Evolutionary conservation across 2,113 vertebrate genomes (phyloP).

Genomic region (Ceratotherium simum): DNA sequence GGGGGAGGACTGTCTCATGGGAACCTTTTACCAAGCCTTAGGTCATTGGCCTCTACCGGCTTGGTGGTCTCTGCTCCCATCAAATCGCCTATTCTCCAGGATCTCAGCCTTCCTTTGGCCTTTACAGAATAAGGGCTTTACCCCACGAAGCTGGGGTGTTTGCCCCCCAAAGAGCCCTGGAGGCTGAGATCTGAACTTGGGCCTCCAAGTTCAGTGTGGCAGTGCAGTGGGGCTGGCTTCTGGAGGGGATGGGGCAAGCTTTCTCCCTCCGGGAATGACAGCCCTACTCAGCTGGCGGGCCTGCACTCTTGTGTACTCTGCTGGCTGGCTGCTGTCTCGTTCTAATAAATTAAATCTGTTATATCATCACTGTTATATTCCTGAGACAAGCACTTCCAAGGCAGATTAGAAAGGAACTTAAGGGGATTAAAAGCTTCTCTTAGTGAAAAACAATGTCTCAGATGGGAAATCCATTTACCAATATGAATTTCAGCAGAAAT

Average conservation of each 20-base stretch:
- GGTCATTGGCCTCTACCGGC: background rate
- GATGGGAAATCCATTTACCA: slow-evolving; percentile 90
- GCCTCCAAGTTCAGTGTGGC: no score
- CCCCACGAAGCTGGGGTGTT: rapidly evolving
- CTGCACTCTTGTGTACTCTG: slow-evolving; percentile 74
- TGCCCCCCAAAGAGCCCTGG: background rate
- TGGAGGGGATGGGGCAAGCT: background rate
- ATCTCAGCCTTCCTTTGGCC: background rate
- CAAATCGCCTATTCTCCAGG: background rate
- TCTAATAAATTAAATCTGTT: slow-evolving; percentile 91
- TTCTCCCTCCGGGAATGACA: background rate
- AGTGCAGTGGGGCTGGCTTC: background rate
- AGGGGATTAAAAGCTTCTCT: slow-evolving; percentile 92
- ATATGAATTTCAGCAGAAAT: slow-evolving; percentile 89
- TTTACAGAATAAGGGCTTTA: background rate
- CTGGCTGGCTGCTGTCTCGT: slow-evolving; percentile 86
- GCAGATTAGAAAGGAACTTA: slow-evolving; percentile 91
- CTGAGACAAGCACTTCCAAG: slow-evolving; percentile 89
- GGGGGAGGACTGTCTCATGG: background rate
- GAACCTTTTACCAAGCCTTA: background rate
- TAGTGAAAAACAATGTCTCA: slow-evolving; percentile 90
- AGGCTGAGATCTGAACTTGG: background rate
- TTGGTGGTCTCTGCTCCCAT: background rate
- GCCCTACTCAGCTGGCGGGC: background rate
- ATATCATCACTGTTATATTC: slow-evolving; percentile 89